Percentiles rank a stretch among this genome's conserved stretches.
phyloP scores from a whole-genome alignment of 2,113 vertebrate genomes.

The Microtus montanus region DNA sequence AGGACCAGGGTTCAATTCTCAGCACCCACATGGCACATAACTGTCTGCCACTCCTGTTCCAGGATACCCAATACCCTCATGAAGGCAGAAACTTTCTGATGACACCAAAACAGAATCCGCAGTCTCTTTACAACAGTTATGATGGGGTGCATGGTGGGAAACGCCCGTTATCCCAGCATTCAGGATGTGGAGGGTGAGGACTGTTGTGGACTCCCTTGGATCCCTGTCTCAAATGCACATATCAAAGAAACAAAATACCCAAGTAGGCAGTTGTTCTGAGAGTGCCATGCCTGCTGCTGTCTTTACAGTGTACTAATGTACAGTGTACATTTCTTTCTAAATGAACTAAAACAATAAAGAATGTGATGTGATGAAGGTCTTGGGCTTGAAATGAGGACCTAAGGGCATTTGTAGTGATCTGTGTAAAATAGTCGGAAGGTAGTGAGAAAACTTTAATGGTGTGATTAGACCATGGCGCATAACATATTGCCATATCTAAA shows the following conservation, averaged over 20 bases:
- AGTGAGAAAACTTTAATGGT: neutral
- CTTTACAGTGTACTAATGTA: neutral
- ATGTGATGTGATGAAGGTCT: neutral
- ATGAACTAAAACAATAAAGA: neutral
- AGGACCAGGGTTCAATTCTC: no score
- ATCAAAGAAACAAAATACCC: neutral
- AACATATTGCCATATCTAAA: neutral
- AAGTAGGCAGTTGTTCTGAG: no score
- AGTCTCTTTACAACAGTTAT: neutral
- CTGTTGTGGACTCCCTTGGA: neutral
- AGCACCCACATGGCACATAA: no score
- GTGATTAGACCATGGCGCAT: neutral
- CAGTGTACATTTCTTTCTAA: neutral
- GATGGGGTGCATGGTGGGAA: neutral
- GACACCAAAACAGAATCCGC: neutral
- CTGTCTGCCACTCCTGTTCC: no score
- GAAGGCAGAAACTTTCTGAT: neutral
- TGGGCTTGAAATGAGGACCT: neutral
- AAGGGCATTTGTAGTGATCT: neutral
- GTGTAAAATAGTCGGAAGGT: neutral
- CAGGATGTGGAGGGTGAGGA: neutral
- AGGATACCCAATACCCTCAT: no score
- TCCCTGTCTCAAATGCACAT: neutral
- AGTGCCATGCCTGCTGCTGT: neutral
- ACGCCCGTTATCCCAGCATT: neutral